Base-by-base conservation (phyloP, 2,797 vertebrate species). In the Poecilia wingei region DNA sequence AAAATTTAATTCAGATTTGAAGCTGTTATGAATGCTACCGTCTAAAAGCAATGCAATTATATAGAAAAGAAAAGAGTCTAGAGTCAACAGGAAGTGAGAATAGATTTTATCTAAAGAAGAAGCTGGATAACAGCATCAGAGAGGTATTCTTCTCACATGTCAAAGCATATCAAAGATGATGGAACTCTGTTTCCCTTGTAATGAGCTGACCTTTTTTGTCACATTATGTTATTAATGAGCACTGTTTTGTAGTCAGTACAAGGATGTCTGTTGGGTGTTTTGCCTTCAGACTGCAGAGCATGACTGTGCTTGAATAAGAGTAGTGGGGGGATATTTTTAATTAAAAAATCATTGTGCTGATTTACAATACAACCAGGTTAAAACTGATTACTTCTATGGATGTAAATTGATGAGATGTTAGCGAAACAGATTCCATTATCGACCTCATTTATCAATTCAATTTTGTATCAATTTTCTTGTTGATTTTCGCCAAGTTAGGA, bases 101-200 rank as follows among this genome's bases (percentile, higher is more conserved):
- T 31, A 3, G 59, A 73, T 13, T 47, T 72, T 76, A 45, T 70
- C 43, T 18, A 46, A 46, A 46, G 28, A 20, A 28, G 39, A 69
- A 80, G 74, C 55, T 45, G 36, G 76, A 61, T 79, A 12, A 47
- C 70, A 72, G 43, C 64, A 36, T 70, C 0, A 3, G 74, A 72
- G 14, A 13, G 72, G 75, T 77, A 66, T 79, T 64, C 43, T 86
- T 75, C 45, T 75, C 28, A 5, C 43, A 33, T 73, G 74, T 78
- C 77, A 74, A 18, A 33, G 43, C 64, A 83, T 79, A 85, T 88
- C 82, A 86, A 85, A 72, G 6, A 6, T 74, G 64, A 78, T 61
- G 61, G 18, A 47, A 55, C 47, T 81, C 33, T 73, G 78, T 74
- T 68, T 41, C 41, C 31, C 73, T 39, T 3, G n/a, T 78, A 47